Percentiles rank a stretch among this genome's conserved stretches.
Evolutionary conservation across 2,888 invertebrate genomes (phyloP).

Genomic region (Epistrophe grossulariae): DNA sequence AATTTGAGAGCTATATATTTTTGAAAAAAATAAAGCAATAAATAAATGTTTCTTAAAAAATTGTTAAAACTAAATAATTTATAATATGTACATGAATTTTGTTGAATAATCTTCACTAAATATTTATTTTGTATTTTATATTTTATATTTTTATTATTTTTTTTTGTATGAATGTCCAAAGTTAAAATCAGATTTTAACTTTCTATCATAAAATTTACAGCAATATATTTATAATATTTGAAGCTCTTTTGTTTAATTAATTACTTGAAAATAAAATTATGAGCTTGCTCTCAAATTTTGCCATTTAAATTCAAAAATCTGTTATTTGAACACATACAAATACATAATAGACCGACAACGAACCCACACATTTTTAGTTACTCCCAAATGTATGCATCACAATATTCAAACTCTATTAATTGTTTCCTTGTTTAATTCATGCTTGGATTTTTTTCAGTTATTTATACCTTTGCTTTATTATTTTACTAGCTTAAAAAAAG

Average conservation of each 20-base stretch:
- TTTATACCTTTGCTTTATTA: slow-evolving; percentile 23
- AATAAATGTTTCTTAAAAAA: slow-evolving; percentile 7
- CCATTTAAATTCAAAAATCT: not conserved
- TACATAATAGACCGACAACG: not conserved
- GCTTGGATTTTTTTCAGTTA: not conserved
- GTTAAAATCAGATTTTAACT: slow-evolving; percentile 32
- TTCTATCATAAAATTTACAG: not conserved
- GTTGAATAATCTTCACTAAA: slow-evolving; percentile 17
- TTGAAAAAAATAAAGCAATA: slow-evolving; percentile 17
- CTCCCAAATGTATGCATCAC: slow-evolving; percentile 63
- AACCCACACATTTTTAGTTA: not conserved
- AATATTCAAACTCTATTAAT: slow-evolving; percentile 31
- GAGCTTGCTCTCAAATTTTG: not conserved
- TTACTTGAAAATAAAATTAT: not conserved
- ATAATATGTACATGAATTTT: slow-evolving; percentile 30
- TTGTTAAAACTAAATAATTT: slow-evolving; percentile 38
- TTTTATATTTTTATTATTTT: slow-evolving; percentile 1
- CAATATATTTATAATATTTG: not conserved
- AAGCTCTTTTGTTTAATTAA: not conserved
- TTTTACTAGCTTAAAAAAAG: slow-evolving; percentile 25
- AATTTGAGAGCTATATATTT: not conserved
- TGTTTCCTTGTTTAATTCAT: not conserved
- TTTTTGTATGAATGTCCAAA: slow-evolving; percentile 19
- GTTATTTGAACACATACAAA: not conserved
- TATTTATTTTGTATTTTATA: slow-evolving; percentile 28